Evolutionary conservation across 1,140 invertebrate species (phyloP), one percentile per base, ranked within the genome.

Genomic region (Drosophila dunni): DNA sequence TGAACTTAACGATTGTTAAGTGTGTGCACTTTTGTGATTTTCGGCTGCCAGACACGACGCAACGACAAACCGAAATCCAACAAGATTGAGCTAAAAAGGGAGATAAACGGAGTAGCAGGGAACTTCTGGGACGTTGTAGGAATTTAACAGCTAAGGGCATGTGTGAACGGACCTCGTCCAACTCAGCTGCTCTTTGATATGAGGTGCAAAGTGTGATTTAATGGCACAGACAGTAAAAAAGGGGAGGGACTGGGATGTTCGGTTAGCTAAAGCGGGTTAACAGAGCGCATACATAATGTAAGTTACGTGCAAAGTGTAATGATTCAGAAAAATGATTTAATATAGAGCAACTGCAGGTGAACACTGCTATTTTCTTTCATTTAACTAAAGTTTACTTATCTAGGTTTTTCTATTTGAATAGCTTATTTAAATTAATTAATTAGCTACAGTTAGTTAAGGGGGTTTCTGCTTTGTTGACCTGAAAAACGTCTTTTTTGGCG

Each of bases 1-100:
- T 79, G 72, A 78, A 78, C 76, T 75, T 78, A 71, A 78, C 76
- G 76, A 76, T 79, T 79, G 73, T 76, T 76, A 79, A 79, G 73
- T 79, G 76, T 36, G 58, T 50, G 61, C 44, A 45, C 58, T 71
- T 79, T 61, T 69, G 60, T 75, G 60, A 75, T 78, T 67, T 74
- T 65, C 54, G 50, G 48, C 38, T 65, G 60, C 68, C 70, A 50
- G 42, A 67, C 56, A 64, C 56, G 40, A 36, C 13, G 10, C 10
- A 42, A 29, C 50, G 50, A 34, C n/a, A 53, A 15, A 15, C 50
- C n/a, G n/a, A 53, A 53, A 53, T 11, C 11, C 50, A 34, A 29
- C n/a, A 58, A 7, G n/a, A 10, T 11, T 6, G n/a, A 9, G 13
- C 8, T 40, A 17, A n/a, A 58, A 10, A 36, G 33, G 13, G 20